These are phyloP conservation scores for Cetoscarus ocellatus DNA, from an alignment of 2,797 vertebrate genomes.

Conservation along the genomic window DNA sequence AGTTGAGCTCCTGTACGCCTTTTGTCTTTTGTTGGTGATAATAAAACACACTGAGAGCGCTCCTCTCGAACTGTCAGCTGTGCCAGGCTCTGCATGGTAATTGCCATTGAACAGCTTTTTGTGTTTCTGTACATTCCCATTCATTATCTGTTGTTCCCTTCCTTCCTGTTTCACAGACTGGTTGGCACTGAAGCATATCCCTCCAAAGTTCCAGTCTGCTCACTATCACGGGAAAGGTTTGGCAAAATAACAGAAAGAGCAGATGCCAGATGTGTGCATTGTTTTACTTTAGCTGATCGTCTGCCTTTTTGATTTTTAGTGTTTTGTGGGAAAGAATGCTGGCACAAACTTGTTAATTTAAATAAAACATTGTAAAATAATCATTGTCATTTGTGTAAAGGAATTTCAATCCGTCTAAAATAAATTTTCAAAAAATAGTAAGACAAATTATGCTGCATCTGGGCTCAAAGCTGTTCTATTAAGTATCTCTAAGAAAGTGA, in stretches of 20 bases:
- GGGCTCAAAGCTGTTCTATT: neutral
- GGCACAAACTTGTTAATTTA: constrained; percentile 2
- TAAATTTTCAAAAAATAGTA: neutral
- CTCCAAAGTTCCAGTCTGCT: constrained; percentile 44
- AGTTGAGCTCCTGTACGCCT: constrained; percentile 46
- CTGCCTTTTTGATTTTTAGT: constrained; percentile 36
- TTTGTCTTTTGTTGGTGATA: constrained; percentile 57
- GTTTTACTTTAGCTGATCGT: constrained; percentile 33
- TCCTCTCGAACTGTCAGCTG: constrained; percentile 73
- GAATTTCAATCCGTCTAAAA: neutral
- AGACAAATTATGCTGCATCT: neutral
- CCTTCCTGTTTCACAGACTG: constrained; percentile 62
- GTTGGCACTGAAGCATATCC: constrained; percentile 48
- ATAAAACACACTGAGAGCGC: constrained; percentile 59
- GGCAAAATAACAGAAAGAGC: constrained; percentile 52
- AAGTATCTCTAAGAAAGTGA: neutral
- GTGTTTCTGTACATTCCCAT: constrained; percentile 67
- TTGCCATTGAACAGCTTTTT: constrained; percentile 75
- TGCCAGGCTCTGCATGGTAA: constrained; percentile 73
- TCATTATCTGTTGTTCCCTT: constrained; percentile 66
- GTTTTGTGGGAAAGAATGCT: constrained; percentile 17
- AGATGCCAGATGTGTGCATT: constrained; percentile 61
- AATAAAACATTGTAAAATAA: constrained; percentile 20
- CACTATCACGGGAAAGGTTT: constrained; percentile 49
- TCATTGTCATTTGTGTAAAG: constrained; percentile 17